Percentiles rank a stretch among this genome's conserved stretches.
These are phyloP conservation scores for Apantesis nais DNA, from an alignment of 2,888 invertebrate genomes.

Conservation along the genomic window DNA sequence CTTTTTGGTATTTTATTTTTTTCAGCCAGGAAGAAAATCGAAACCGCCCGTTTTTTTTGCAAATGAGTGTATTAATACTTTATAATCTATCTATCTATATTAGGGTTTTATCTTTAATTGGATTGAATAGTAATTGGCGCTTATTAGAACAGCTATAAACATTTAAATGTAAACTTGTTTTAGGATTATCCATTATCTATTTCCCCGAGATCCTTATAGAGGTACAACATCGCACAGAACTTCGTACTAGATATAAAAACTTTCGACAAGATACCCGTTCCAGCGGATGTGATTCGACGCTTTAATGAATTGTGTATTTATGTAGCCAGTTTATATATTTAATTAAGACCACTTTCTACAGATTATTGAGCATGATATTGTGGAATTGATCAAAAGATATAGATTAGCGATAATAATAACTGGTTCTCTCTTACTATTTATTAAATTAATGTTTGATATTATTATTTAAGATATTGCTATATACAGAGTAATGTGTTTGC, in stretches of 20 bases:
- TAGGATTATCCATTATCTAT: constrained; percentile 24
- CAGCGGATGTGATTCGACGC: constrained; percentile 46
- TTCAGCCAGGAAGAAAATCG: too few species aligned
- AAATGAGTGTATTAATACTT: not conserved
- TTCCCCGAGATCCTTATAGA: constrained; percentile 36
- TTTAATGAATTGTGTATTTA: constrained; percentile 41
- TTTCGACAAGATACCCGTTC: constrained; percentile 45
- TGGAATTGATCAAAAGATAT: constrained; percentile 16
- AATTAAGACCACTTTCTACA: constrained; percentile 29
- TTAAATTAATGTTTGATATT: not conserved
- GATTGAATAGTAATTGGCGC: not conserved
- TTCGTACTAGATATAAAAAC: constrained; percentile 39
- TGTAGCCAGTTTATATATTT: constrained; percentile 36
- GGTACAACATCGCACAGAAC: constrained; percentile 6
- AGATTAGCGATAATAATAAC: not conserved
- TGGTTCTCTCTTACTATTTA: not conserved
- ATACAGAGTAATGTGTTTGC: not conserved
- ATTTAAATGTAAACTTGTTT: not conserved
- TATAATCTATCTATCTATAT: not conserved
- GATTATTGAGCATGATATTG: constrained; percentile 19
- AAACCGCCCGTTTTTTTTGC: too few species aligned
- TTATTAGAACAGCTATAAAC: not conserved
- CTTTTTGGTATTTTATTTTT: too few species aligned
- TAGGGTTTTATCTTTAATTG: not conserved
- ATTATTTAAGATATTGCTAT: not conserved